Evolutionary conservation across 1,140 invertebrate species (phyloP), one percentile per base, ranked within the genome.

Genomic region (Panonychus citri): DNA sequence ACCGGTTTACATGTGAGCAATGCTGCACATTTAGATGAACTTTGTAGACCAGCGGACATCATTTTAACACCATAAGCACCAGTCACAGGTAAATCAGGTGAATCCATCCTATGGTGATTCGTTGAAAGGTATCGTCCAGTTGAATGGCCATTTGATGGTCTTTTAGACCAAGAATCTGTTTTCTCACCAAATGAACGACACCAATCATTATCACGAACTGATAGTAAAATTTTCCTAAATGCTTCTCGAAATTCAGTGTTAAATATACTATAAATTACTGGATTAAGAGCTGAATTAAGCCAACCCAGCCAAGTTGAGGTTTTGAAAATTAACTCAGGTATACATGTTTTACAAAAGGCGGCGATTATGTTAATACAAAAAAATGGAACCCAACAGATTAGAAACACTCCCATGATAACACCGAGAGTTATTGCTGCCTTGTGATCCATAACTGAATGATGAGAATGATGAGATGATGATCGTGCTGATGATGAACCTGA

Each of bases 231-330:
- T 63, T 86, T 81, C 65, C 88, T 85, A 74, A 98, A 98, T n/a
- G 94, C 91, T 65, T 94, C 86, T n/a, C 94, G 77, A 66, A 98
- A 98, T 68, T 99, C 94, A 15, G 88, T 87, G 72, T 98, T 98
- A 75, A 98, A 98, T 66, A 98, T 97, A 56, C 89, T 94, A 74
- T 99, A 99, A 67, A 99, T 98, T 64, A 97, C 87, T 10, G 94
- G 94, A 65, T 77, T 77, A 39, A 95, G 87, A 43, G 87, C 85
- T 34, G 85, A 91, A 70, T 96, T 96, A 53, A 87, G 90, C 70
- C 97, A 98, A 57, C 94, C 93, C 61, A 96, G 78, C 93, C 93
- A 98, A 57, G 93, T 96, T 58, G 96, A 79, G 57, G 93, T 83
- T 72, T 91, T 81, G 67, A 85, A 85, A 15, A 78, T 76, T 60